phyloP scores from a whole-genome alignment of 2,888 invertebrate species.

The Ethmia dodecea region DNA sequence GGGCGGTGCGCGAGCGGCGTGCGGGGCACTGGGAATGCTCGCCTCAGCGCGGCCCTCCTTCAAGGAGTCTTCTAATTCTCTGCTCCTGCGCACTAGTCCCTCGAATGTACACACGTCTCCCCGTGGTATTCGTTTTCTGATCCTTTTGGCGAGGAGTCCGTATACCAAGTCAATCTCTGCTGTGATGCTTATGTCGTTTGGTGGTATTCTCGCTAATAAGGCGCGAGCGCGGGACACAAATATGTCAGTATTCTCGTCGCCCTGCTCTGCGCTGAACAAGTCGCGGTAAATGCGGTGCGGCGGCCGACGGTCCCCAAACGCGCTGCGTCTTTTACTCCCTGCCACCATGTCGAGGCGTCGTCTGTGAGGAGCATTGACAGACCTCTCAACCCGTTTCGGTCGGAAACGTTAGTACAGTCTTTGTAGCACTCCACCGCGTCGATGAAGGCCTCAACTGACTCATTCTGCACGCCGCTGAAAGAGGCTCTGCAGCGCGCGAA shows the following conservation, averaged over 20 bases:
- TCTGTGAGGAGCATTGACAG: constrained; percentile 8
- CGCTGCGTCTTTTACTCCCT: neutral
- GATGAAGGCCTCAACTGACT: constrained; percentile 11
- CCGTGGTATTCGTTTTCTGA: neutral
- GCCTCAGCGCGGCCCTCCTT: neutral
- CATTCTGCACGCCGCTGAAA: constrained; percentile 4
- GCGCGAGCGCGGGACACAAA: constrained; percentile 1
- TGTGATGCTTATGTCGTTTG: neutral
- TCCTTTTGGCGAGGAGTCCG: neutral
- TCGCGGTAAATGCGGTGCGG: neutral
- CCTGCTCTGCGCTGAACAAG: neutral
- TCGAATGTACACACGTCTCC: neutral
- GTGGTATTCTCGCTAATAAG: neutral
- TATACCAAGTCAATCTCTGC: constrained; percentile 4
- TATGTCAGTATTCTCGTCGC: constrained; percentile 1
- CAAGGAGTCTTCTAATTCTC: neutral
- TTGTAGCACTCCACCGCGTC: constrained; percentile 11
- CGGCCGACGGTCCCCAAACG: constrained; percentile 2
- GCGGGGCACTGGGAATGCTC: neutral
- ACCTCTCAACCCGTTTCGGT: constrained; percentile 7
- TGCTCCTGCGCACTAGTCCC: neutral
- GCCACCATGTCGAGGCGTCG: constrained; percentile 5
- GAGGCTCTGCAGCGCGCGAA: constrained; percentile 10
- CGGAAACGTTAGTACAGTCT: constrained; percentile 9
- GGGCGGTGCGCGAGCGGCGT: neutral